These are phyloP conservation scores for Percopsis omiscomaycus DNA, from an alignment of 2,797 vertebrate species.

Conservation along the genomic window DNA sequence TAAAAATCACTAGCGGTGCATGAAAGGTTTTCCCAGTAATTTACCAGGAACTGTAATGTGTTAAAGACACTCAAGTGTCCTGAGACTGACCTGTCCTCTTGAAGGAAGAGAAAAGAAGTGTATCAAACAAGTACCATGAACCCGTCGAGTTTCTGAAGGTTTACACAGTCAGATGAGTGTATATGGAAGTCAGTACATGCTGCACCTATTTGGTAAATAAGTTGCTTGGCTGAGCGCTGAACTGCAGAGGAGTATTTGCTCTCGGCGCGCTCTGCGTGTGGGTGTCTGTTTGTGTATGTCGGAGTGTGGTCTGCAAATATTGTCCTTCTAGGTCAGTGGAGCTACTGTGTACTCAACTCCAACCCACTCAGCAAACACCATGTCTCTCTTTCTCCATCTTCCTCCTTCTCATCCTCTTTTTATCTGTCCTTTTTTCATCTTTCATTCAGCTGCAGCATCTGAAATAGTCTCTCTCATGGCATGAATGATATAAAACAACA, in stretches of 20 bases:
- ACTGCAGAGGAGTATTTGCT: slow-evolving; percentile 27
- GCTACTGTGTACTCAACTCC: slow-evolving; percentile 72
- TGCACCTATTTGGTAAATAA: slow-evolving; percentile 42
- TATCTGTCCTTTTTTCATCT: slow-evolving; percentile 8
- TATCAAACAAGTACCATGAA: too few relatives aligned
- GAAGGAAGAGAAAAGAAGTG: too few relatives aligned
- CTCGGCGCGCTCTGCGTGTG: slow-evolving; percentile 43
- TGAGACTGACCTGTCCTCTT: too few relatives aligned
- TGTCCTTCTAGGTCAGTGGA: slow-evolving; percentile 70
- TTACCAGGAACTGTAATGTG: too few relatives aligned
- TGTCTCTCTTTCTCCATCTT: slow-evolving; percentile 14
- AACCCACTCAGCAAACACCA: slow-evolving; percentile 70
- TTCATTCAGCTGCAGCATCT: background rate
- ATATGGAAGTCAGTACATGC: slow-evolving; percentile 1
- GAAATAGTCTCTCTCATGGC: slow-evolving; percentile 9
- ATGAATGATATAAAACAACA: slow-evolving; percentile 71
- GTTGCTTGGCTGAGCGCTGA: slow-evolving; percentile 16
- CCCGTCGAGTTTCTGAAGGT: too few relatives aligned
- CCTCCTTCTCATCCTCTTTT: slow-evolving; percentile 28
- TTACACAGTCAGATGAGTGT: too few relatives aligned
- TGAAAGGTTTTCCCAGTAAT: too few relatives aligned
- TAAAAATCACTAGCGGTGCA: too few relatives aligned
- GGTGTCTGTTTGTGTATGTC: slow-evolving; percentile 75
- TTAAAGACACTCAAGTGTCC: too few relatives aligned
- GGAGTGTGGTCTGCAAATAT: slow-evolving; percentile 70